Conservation (phyloP, 2,797 vertebrate species). For the Eulemur albifrons region DNA sequence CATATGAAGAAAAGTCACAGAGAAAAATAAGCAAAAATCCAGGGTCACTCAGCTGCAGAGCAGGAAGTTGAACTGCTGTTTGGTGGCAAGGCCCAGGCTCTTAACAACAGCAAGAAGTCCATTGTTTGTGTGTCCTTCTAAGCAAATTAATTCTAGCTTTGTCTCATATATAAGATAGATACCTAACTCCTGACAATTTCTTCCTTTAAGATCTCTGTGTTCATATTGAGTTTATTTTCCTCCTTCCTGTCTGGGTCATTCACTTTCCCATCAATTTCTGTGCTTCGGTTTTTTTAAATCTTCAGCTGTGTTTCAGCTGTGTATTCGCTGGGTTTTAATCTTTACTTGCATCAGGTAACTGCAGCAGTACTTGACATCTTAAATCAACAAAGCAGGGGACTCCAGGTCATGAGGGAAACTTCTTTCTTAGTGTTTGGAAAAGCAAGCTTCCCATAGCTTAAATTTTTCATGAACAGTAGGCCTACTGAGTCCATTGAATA, state of each 20-base stretch:
- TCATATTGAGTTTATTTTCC: constrained; percentile 2
- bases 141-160: constrained; percentile 30
- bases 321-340: neutral
- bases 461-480: constrained; percentile 27
- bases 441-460: constrained; percentile 44
- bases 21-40: constrained; percentile 11
- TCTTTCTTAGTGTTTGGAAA: constrained; percentile 24
- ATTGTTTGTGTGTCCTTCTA: neutral
- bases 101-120: neutral
- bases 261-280: neutral
- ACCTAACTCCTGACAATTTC: neutral
- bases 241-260: neutral
- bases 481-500: neutral
- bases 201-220: neutral
- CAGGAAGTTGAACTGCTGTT: neutral
- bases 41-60: neutral
- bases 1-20: neutral
- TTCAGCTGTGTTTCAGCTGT: neutral
- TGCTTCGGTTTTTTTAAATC: neutral
- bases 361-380: neutral
- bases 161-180: neutral
- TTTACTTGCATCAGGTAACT: neutral
- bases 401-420: neutral
- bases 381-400: constrained; percentile 29
- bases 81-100: neutral